Conservation (phyloP, 1,140 invertebrate genomes). For the Ridgeia piscesae region DNA sequence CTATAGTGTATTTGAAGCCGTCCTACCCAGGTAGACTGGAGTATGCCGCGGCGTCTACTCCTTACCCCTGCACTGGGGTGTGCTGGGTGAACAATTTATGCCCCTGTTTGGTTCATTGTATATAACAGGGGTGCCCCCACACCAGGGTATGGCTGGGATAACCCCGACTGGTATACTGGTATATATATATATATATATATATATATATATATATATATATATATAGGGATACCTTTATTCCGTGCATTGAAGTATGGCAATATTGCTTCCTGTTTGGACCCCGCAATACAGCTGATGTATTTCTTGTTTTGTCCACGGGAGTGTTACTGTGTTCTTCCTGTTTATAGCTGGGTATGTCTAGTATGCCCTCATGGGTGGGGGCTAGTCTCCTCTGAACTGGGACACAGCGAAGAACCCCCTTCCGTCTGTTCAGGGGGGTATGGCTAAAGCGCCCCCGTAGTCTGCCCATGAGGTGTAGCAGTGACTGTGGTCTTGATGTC, state of each 20-base stretch:
- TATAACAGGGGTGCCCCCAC: neutral
- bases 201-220: no score
- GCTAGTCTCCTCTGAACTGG: neutral
- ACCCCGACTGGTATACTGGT: neutral
- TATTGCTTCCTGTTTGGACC: neutral
- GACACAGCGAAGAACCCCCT: neutral
- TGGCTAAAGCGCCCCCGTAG: neutral
- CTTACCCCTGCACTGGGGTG: neutral
- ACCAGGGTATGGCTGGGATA: neutral
- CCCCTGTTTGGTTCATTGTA: neutral
- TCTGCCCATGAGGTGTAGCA: neutral
- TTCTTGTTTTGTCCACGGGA: neutral
- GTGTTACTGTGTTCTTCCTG: no score
- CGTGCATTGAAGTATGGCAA: neutral
- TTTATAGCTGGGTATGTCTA: no score
- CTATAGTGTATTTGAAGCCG: neutral
- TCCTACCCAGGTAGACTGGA: neutral
- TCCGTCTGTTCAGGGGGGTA: neutral
- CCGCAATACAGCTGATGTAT: no score
- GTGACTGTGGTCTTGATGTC: neutral
- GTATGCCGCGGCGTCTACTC: neutral
- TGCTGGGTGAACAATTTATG: neutral
- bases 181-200: no score
- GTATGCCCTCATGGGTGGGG: neutral
- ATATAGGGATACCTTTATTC: neutral